Evolutionary conservation across 2,113 vertebrate species (phyloP).

Genomic region (Neomonachus schauinslandi): DNA sequence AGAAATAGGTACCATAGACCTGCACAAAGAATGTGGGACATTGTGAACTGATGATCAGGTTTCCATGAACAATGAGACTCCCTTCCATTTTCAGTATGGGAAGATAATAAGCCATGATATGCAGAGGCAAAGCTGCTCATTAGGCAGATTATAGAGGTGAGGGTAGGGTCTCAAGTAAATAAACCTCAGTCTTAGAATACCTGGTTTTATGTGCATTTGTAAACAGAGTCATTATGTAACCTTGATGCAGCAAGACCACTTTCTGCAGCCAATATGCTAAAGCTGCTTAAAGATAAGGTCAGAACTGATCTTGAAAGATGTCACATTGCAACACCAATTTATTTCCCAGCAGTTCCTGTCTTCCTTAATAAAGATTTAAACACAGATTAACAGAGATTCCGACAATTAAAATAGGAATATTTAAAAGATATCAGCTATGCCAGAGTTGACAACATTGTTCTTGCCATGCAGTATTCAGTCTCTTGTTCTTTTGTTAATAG

Average conservation of each 20-base stretch:
- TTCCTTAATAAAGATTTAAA: neutral
- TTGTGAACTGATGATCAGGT: neutral
- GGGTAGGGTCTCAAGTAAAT: neutral
- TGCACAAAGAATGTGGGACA: neutral
- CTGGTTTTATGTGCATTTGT: neutral
- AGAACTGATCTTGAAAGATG: neutral
- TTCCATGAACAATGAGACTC: neutral
- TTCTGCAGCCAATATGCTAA: neutral
- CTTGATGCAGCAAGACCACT: neutral
- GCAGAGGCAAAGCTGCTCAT: neutral
- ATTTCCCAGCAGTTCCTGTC: neutral
- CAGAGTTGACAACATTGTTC: neutral
- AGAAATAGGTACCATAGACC: neutral
- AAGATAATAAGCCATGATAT: neutral
- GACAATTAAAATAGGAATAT: neutral
- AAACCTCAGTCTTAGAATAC: neutral
- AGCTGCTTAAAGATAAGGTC: neutral
- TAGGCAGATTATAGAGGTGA: neutral
- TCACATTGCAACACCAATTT: slow-evolving; percentile 12
- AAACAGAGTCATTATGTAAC: neutral
- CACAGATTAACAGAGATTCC: slow-evolving; percentile 11
- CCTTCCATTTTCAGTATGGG: neutral
- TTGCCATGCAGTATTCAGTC: neutral
- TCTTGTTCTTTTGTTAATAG: neutral
- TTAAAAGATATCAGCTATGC: neutral